These are phyloP conservation scores for Poeciliopsis presidionis DNA, from an alignment of 2,797 vertebrate genomes.

Conservation along the genomic window DNA sequence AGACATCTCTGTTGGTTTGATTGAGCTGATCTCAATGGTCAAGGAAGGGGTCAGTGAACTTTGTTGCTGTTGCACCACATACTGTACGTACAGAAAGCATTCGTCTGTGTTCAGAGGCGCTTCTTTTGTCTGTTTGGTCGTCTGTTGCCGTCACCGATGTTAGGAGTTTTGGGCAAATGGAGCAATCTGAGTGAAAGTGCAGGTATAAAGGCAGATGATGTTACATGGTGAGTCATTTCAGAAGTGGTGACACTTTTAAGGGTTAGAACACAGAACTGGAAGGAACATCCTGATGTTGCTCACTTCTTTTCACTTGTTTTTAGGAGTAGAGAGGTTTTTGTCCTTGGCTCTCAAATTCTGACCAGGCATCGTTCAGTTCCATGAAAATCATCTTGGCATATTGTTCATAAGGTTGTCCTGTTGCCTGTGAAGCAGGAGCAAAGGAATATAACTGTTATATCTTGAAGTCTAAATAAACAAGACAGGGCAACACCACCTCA, in stretches of 20 bases:
- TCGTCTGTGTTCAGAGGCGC: conserved; percentile 29
- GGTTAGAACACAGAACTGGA: conserved; percentile 38
- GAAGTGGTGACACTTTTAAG: conserved; percentile 39
- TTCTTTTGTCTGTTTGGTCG: conserved; percentile 45
- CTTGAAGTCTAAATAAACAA: neutral
- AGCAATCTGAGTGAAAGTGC: conserved; percentile 45
- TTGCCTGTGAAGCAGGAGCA: conserved; percentile 84
- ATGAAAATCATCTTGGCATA: conserved; percentile 99
- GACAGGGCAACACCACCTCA: neutral
- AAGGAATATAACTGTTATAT: conserved; percentile 1
- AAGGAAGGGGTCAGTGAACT: conserved; percentile 24
- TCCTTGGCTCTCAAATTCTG: conserved; percentile 99
- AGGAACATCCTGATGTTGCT: conserved; percentile 44
- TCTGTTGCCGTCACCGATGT: conserved; percentile 21
- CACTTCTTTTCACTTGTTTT: conserved; percentile 34
- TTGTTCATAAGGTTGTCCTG: conserved; percentile 98
- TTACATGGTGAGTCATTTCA: conserved; percentile 63
- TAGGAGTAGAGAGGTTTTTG: conserved; percentile 94
- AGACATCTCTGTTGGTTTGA: conserved; percentile 21
- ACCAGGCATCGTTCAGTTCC: conserved; percentile 99
- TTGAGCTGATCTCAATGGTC: conserved; percentile 30
- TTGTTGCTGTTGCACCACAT: conserved; percentile 52
- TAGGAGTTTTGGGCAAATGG: conserved; percentile 31
- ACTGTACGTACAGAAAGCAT: conserved; percentile 38
- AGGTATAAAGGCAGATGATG: conserved; percentile 70